phyloP scores from a whole-genome alignment of 2,797 vertebrate species.

The Manis pentadactyla region DNA sequence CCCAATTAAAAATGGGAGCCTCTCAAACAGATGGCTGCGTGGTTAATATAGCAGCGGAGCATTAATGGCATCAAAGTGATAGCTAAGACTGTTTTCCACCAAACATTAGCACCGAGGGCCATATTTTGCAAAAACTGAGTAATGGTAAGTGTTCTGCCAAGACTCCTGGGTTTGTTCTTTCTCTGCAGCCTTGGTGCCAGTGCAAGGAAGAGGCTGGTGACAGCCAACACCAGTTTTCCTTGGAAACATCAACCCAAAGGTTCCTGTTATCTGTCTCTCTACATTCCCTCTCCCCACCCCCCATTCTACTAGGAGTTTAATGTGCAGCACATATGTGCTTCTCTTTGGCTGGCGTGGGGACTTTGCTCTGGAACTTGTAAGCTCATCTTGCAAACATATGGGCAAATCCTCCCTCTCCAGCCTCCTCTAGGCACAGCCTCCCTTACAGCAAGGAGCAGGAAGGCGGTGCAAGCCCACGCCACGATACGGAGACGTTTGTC shows the following conservation, averaged over 20 bases:
- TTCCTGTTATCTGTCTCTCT: conserved; percentile 62
- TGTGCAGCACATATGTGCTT: background rate
- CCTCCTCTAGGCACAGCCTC: background rate
- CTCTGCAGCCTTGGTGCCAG: conserved; percentile 67
- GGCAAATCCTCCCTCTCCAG: background rate
- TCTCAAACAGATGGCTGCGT: background rate
- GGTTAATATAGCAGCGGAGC: background rate
- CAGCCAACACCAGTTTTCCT: conserved; percentile 66
- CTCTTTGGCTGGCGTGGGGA: background rate
- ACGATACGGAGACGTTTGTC: background rate
- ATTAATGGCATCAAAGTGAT: background rate
- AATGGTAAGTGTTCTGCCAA: conserved; percentile 61
- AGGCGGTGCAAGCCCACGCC: background rate
- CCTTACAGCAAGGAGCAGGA: background rate
- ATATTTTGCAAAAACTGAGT: conserved; percentile 65
- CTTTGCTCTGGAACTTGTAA: conserved; percentile 34
- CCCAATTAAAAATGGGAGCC: background rate
- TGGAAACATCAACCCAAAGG: conserved; percentile 17
- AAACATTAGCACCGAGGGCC: conserved; percentile 31
- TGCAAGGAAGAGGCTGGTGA: conserved; percentile 57
- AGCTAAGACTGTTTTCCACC: conserved; percentile 54
- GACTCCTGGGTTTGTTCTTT: conserved; percentile 32
- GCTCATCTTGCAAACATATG: background rate
- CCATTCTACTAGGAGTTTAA: background rate
- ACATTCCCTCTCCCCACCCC: background rate